Base-by-base conservation (phyloP, 2,888 invertebrate species). In the Acanthopleura granulata region DNA sequence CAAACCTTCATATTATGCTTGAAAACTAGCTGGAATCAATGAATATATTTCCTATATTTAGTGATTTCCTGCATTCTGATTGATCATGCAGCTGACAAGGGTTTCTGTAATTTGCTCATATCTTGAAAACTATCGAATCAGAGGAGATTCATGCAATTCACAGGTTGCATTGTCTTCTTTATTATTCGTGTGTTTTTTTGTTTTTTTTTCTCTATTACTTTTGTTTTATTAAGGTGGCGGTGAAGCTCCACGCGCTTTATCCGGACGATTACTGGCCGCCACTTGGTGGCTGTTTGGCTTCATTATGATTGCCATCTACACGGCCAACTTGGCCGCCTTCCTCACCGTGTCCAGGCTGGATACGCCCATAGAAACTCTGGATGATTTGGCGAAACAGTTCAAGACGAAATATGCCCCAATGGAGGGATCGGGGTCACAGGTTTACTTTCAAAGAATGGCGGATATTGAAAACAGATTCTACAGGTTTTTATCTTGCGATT, bases 281-380 rank as follows among this genome's bases (percentile, higher is more conserved):
- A 98, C 98, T 0, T 98, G 98, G 98, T 99, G 99, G 99, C 92
- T 99, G 30, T 99, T 99, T 91, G 98, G 98, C 0, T 99, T 99
- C 91, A 98, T 99, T 89, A 97, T 99, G 81, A 98, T 99, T 88
- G 99, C 99, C 3, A 98, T 98, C 0, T 99, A 99, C 91, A 99
- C 99, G 0, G 99, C 99, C 0, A 99, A 99, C 91, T 92, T 99
- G 87, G 99, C 99, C 0, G 99, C 99, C 0, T 99, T 98, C 89
- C 92, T 99, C 76, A 99, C 99, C 0, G 92, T 92, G 40, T 97
- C 97, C 0, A 93, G 97, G 25, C 92, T 98, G 88, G 97, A 98
- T 85, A 96, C 96, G 0, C 96, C 97, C 0, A 95, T 98, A 62
- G 97, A 97, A 86, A 96, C 91, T 0, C 91, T 99, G 82, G 98